These are phyloP conservation scores for Anoura caudifer DNA, from an alignment of 2,113 vertebrate species.

Conservation along the genomic window DNA sequence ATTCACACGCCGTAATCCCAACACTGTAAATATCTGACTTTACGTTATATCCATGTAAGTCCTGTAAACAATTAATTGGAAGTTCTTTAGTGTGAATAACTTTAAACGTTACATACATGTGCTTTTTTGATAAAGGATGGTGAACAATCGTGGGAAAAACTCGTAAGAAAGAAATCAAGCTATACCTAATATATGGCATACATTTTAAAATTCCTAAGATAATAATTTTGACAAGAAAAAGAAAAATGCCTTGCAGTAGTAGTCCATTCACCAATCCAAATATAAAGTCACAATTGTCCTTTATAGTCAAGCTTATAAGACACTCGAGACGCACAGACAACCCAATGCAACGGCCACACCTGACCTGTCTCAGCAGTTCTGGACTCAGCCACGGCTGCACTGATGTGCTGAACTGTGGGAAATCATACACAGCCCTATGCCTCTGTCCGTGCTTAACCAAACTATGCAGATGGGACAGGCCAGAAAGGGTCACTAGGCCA, in stretches of 20 bases:
- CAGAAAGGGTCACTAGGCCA: constrained; percentile 94
- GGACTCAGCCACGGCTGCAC: constrained; percentile 98
- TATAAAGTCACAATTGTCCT: constrained; percentile 38
- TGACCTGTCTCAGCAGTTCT: constrained; percentile 96
- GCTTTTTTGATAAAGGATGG: constrained; percentile 41
- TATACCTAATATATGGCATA: background rate
- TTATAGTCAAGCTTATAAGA: constrained; percentile 57
- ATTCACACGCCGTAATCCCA: constrained; percentile 96
- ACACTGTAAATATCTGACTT: constrained; percentile 99
- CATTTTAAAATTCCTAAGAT: constrained; percentile 32
- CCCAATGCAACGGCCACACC: constrained; percentile 66
- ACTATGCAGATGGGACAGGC: constrained; percentile 93
- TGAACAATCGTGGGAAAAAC: background rate
- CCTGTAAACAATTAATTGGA: constrained; percentile 80
- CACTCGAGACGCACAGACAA: constrained; percentile 60
- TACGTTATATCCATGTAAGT: constrained; percentile 95
- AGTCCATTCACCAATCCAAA: constrained; percentile 49
- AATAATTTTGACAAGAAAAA: constrained; percentile 31
- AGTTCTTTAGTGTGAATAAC: constrained; percentile 37
- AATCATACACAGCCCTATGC: constrained; percentile 91
- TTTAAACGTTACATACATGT: background rate
- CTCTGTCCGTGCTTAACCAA: constrained; percentile 94
- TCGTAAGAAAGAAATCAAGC: constrained; percentile 13
- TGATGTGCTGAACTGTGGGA: constrained; percentile 94
- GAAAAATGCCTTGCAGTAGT: constrained; percentile 29